phyloP scores from a whole-genome alignment of 2,888 invertebrate genomes.

The Catotricha subobsoleta region DNA sequence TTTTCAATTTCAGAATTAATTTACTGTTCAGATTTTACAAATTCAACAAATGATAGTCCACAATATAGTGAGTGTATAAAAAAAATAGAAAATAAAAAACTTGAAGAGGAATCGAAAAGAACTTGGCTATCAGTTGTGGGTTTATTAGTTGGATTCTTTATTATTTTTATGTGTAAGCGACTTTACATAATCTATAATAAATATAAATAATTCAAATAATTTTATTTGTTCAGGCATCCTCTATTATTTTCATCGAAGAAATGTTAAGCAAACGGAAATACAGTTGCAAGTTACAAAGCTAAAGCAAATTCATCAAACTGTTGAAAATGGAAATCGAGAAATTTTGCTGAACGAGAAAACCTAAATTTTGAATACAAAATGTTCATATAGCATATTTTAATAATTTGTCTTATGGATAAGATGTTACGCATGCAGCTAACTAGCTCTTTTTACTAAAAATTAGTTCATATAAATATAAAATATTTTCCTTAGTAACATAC shows the following conservation, averaged over 20 bases:
- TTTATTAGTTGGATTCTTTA: slow-evolving; percentile 3
- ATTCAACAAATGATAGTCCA: slow-evolving; percentile 5
- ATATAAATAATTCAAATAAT: background rate
- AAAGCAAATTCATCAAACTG: slow-evolving; percentile 5
- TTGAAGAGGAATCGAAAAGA: slow-evolving; percentile 5
- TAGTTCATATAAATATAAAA: too few relatives aligned
- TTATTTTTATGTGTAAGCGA: slow-evolving; percentile 8
- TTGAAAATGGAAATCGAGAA: background rate
- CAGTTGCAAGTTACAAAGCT: background rate
- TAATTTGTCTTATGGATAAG: too few relatives aligned
- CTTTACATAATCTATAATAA: background rate
- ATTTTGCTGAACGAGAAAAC: too few relatives aligned
- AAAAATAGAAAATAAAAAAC: background rate
- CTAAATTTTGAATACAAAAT: too few relatives aligned
- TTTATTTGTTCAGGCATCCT: background rate
- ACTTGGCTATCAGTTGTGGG: slow-evolving; percentile 6
- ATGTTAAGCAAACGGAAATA: background rate
- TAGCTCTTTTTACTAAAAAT: too few relatives aligned
- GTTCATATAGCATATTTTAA: too few relatives aligned
- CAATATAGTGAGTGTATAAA: slow-evolving; percentile 6
- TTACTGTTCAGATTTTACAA: slow-evolving; percentile 5
- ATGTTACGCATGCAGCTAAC: too few relatives aligned
- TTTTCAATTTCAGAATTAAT: slow-evolving; percentile 5
- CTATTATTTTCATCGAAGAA: slow-evolving; percentile 6
- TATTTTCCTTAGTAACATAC: too few relatives aligned